These are phyloP conservation scores for Meriones psammophilus DNA, from an alignment of 2,797 vertebrate species.

Conservation along the genomic window DNA sequence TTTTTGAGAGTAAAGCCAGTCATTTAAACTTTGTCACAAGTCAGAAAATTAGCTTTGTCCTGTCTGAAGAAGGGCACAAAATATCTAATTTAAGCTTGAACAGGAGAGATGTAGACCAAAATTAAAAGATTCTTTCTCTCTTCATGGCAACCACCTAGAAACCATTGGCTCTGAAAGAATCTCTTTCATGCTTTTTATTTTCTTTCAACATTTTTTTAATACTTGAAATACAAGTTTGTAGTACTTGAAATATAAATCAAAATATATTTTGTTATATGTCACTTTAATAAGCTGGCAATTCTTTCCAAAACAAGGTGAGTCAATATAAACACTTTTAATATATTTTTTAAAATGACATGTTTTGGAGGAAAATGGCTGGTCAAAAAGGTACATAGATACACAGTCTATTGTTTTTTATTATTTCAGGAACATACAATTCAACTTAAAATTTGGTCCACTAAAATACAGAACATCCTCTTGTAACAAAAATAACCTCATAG, in stretches of 20 bases:
- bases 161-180: not conserved
- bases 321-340: conserved; percentile 43
- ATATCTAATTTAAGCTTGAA: conserved; percentile 42
- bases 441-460: conserved; percentile 70
- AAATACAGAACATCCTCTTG: conserved; percentile 43
- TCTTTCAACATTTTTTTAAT: conserved; percentile 32
- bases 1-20: not conserved
- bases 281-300: conserved; percentile 58
- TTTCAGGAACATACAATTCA: conserved; percentile 28
- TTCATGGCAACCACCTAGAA: not conserved
- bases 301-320: conserved; percentile 64
- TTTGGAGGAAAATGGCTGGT: conserved; percentile 48
- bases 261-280: conserved; percentile 61
- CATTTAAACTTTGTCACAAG: conserved; percentile 17
- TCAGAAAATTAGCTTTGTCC: conserved; percentile 54
- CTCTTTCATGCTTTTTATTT: not conserved
- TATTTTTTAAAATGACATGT: not conserved
- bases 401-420: not conserved
- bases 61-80: not conserved
- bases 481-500: conserved; percentile 53
- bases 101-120: not conserved
- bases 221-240: conserved; percentile 67
- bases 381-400: conserved; percentile 11
- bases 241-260: conserved; percentile 72
- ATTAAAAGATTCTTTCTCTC: conserved; percentile 10